phyloP scores from a whole-genome alignment of 2,888 invertebrate genomes.

The Ichneumoninae sp. region DNA sequence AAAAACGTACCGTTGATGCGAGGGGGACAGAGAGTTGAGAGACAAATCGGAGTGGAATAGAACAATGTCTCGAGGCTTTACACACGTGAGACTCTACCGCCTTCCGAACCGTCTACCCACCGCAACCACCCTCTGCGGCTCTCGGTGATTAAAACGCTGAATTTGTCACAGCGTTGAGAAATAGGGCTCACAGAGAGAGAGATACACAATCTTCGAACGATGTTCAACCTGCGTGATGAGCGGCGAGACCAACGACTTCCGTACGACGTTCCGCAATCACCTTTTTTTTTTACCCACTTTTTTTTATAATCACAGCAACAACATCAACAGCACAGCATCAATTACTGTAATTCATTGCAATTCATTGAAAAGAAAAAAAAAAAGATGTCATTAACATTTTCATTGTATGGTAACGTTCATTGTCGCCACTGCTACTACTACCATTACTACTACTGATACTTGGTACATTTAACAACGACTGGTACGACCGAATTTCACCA shows the following conservation, averaged over 20 bases:
- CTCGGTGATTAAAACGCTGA: slow-evolving; percentile 42
- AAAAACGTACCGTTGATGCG: slow-evolving; percentile 4
- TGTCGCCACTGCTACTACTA: slow-evolving; percentile 3
- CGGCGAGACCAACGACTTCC: slow-evolving; percentile 31
- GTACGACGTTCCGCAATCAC: slow-evolving; percentile 11
- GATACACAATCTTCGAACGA: slow-evolving; percentile 19
- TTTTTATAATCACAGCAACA: no score
- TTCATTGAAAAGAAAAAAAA: slow-evolving; percentile 25
- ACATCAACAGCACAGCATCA: slow-evolving; percentile 5
- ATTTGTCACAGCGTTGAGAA: slow-evolving; percentile 13
- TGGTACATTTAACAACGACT: slow-evolving; percentile 70
- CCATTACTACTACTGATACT: slow-evolving; percentile 56
- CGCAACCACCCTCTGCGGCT: slow-evolving; percentile 31
- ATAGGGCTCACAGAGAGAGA: slow-evolving; percentile 20
- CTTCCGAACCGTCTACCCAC: slow-evolving; percentile 19
- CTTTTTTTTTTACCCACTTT: neutral
- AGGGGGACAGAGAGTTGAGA: slow-evolving; percentile 32
- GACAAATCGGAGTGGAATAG: neutral
- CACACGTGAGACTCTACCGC: slow-evolving; percentile 22
- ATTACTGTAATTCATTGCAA: slow-evolving; percentile 17
- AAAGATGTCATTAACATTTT: slow-evolving; percentile 66
- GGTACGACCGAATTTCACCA: slow-evolving; percentile 72
- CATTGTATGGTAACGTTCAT: slow-evolving; percentile 37
- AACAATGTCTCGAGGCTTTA: slow-evolving; percentile 9
- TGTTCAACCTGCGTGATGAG: slow-evolving; percentile 9